Evolutionary conservation across 2,888 invertebrate species (phyloP), one percentile per base, ranked within the genome.

Genomic region (Girardia tigrina): DNA sequence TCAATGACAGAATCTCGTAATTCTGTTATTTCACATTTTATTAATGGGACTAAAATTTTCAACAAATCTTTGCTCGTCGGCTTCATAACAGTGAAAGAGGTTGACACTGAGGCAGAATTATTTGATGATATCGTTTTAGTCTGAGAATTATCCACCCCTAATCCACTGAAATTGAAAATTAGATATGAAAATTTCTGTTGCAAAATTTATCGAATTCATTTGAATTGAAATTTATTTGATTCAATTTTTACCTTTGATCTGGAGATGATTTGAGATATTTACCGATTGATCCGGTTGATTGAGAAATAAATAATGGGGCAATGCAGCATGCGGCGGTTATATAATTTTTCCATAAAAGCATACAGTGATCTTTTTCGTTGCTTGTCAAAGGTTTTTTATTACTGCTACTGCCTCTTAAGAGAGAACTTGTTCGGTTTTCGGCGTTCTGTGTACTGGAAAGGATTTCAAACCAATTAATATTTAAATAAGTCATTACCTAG

Each of bases 311-410:
- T 27, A 92, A 91, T 14, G 95, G 97, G 2, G 94, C 94, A 71
- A 98, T 90, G 74, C 94, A 88, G 86, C 95, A 98, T 6, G 94
- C 94, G 87, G 95, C 91, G 20, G 92, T 91, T 80, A 94, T 89
- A 85, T 97, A 95, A 86, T 95, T 95, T 82, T 93, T 91, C 95
- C 98, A 99, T 27, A 98, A 88, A 85, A 92, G 92, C 87, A 97
- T 89, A 84, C 95, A 94, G 29, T 91, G 89, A 83, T 95, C 95
- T 79, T 93, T 87, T 85, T 95, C 95, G 79, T 91, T 92, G 75
- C 92, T 89, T 8, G 82, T 80, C 20, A 72, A 27, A 12, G 92
- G 90, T 82, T 94, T 94, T 81, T 92, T 89, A 56, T 56, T 56
- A 56, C 56, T 56, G 78, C 83, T 84, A 79, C 91, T 89, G 76